A percentile compares a stretch with the other conserved stretches of the same genome.
These are phyloP conservation scores for Meloidogyne floridensis DNA, from an alignment of 1,140 invertebrate genomes.

Conservation along the genomic window DNA sequence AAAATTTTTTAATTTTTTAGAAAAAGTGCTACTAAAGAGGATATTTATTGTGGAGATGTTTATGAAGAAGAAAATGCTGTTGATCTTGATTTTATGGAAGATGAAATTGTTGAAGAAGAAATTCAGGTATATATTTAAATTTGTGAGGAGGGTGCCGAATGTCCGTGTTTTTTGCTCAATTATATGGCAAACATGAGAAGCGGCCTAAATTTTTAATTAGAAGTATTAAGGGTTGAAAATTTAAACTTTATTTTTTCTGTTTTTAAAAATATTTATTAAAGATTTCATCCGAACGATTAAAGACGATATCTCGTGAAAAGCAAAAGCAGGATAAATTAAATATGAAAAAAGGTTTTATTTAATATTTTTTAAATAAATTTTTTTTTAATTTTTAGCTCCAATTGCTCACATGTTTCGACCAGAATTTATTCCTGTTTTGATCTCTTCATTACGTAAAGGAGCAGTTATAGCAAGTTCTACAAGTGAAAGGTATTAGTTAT, in stretches of 20 bases:
- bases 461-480: background rate
- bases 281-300: no score
- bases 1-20: background rate
- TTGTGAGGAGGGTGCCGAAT: no score
- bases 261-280: no score
- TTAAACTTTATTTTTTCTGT: no score
- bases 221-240: no score
- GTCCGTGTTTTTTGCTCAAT: no score
- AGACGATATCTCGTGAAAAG: no score
- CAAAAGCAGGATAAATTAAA: background rate
- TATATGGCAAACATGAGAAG: no score
- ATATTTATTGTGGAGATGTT: conserved; percentile 1
- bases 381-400: background rate
- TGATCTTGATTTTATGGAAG: conserved; percentile 3
- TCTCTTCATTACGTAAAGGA: background rate
- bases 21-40: background rate
- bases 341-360: background rate
- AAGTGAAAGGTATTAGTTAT: background rate
- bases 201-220: no score
- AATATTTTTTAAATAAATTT: background rate
- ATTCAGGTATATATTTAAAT: background rate
- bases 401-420: background rate
- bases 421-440: background rate
- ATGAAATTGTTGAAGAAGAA: conserved; percentile 5
- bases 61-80: conserved; percentile 7